Percentiles rank a stretch among this genome's conserved stretches.
Evolutionary conservation across 2,113 vertebrate species (phyloP).

Genomic region (Prinia subflava): DNA sequence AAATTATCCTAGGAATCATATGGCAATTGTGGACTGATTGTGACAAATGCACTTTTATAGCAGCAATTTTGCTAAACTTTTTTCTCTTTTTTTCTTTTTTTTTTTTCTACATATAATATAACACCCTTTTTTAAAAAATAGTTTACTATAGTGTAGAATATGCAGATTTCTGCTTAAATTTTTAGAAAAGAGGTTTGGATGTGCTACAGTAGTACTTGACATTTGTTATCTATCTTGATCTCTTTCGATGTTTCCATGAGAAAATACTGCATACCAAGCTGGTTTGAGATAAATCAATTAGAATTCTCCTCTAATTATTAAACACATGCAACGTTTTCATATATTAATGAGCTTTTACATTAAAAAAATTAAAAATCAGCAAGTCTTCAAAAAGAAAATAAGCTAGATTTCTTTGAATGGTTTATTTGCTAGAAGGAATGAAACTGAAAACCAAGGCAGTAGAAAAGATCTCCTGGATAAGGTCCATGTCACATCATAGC

Average conservation of each 20-base stretch:
- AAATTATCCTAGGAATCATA: not conserved
- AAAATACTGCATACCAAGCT: not conserved
- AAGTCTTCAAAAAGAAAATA: not conserved
- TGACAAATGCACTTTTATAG: not conserved
- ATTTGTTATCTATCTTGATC: not conserved
- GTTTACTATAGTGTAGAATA: not conserved
- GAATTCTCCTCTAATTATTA: not conserved
- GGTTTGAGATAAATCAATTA: not conserved
- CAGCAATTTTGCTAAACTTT: fast-evolving
- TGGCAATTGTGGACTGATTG: not conserved
- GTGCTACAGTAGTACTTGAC: not conserved
- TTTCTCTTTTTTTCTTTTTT: not conserved
- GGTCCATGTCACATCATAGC: not conserved
- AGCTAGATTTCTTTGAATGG: not conserved
- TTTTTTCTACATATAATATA: not conserved
- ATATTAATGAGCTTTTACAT: not conserved
- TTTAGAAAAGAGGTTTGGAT: not conserved
- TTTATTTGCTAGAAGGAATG: not conserved
- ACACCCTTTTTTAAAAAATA: not conserved
- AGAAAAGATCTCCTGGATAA: not conserved
- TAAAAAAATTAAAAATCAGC: not conserved
- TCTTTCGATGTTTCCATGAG: not conserved
- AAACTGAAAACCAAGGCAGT: not conserved
- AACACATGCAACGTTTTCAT: not conserved
- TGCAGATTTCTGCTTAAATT: not conserved